These are phyloP conservation scores for Trinorchestia longiramus DNA, from an alignment of 1,140 invertebrate genomes.

Conservation along the genomic window DNA sequence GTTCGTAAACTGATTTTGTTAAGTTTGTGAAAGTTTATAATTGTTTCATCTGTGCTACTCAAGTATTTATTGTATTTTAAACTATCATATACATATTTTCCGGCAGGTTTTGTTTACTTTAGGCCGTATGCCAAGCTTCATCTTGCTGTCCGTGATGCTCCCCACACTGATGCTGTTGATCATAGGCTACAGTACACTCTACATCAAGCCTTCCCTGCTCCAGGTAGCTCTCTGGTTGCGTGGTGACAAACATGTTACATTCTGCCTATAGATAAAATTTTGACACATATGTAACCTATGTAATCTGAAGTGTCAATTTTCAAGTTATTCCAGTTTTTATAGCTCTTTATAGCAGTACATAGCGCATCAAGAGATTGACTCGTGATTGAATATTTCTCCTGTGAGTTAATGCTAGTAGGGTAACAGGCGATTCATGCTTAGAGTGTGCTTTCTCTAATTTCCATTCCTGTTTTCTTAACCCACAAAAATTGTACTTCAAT, in stretches of 20 bases:
- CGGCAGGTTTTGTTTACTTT: constrained; percentile 59
- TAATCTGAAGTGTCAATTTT: not conserved
- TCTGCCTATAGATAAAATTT: not conserved
- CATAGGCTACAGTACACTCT: constrained; percentile 63
- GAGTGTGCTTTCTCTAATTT: not conserved
- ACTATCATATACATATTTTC: not conserved
- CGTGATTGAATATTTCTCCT: not conserved
- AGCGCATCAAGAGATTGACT: not conserved
- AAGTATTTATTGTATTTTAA: not conserved
- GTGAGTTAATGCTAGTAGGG: not conserved
- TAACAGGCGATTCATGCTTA: not conserved
- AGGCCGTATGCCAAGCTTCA: constrained; percentile 58
- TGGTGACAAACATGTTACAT: not conserved
- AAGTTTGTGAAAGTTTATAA: not conserved
- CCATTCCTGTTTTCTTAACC: not conserved
- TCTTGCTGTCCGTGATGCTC: constrained; percentile 61
- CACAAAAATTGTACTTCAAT: not conserved
- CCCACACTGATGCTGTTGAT: constrained; percentile 63
- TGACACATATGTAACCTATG: not conserved
- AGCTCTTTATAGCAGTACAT: not conserved
- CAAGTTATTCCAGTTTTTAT: not conserved
- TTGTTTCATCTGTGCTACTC: not conserved
- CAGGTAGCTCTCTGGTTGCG: constrained; percentile 29
- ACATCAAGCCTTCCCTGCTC: constrained; percentile 60
- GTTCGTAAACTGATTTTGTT: not conserved